Percentiles rank a stretch among this genome's conserved stretches.
These are phyloP conservation scores for Drosophila pectinifera DNA, from an alignment of 1,140 invertebrate species.

Conservation along the genomic window DNA sequence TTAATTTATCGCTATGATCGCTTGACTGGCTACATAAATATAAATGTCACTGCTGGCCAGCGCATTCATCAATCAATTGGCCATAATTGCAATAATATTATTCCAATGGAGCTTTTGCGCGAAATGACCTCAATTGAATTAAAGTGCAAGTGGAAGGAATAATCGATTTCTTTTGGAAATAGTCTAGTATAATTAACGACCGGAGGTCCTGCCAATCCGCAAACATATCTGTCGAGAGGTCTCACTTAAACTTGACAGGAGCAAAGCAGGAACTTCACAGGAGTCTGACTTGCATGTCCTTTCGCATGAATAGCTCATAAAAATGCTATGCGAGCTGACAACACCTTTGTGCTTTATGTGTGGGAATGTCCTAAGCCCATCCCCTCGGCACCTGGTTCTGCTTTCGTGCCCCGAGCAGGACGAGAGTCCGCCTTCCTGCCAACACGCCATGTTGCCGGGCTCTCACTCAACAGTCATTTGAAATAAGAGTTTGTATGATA, in stretches of 20 bases:
- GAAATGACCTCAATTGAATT: neutral
- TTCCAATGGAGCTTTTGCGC: slow-evolving; percentile 1
- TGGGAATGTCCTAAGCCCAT: slow-evolving; percentile 39
- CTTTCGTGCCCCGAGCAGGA: slow-evolving; percentile 61
- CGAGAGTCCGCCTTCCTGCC: slow-evolving; percentile 12
- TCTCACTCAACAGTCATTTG: slow-evolving; percentile 62
- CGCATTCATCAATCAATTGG: slow-evolving; percentile 4
- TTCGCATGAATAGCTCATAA: slow-evolving; percentile 69
- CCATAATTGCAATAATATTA: slow-evolving; percentile 10
- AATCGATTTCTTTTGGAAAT: slow-evolving; percentile 8
- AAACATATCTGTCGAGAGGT: slow-evolving; percentile 28
- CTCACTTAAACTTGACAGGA: slow-evolving; percentile 74
- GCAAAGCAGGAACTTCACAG: slow-evolving; percentile 46
- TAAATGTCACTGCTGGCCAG: slow-evolving; percentile 6
- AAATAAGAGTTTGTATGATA: slow-evolving; percentile 46
- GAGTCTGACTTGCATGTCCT: slow-evolving; percentile 66
- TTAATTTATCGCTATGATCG: slow-evolving; percentile 9
- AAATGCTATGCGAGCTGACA: slow-evolving; percentile 70
- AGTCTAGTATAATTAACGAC: slow-evolving; percentile 42
- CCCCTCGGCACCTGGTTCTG: slow-evolving; percentile 28
- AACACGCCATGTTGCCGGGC: slow-evolving; percentile 63
- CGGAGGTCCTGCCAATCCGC: slow-evolving; percentile 44
- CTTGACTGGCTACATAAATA: slow-evolving; percentile 5
- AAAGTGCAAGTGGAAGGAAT: slow-evolving; percentile 4
- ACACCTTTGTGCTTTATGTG: slow-evolving; percentile 71